Percentiles rank a stretch among this genome's conserved stretches.
phyloP scores from a whole-genome alignment of 1,140 invertebrate species.

The Lasaia peninsularis region DNA sequence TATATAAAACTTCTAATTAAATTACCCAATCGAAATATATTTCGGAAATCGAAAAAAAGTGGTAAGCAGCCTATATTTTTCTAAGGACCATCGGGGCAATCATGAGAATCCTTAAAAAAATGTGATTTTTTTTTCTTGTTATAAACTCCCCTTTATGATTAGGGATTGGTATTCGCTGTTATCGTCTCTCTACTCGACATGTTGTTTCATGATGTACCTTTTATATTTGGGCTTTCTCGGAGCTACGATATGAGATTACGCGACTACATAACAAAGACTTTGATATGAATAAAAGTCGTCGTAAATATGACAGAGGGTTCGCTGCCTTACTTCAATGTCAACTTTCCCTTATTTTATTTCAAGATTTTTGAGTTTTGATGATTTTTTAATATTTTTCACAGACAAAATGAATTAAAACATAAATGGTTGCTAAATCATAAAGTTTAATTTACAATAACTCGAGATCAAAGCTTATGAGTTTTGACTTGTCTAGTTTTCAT shows the following conservation, averaged over 20 bases:
- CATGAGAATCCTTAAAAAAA: too few relatives aligned
- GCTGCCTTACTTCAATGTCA: background rate
- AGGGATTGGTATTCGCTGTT: conserved; percentile 13
- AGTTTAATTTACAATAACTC: too few relatives aligned
- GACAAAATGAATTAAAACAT: too few relatives aligned
- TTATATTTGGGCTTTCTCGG: conserved; percentile 2
- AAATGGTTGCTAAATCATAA: too few relatives aligned
- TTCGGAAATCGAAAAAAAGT: too few relatives aligned
- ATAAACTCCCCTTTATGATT: conserved; percentile 3
- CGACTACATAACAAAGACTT: background rate
- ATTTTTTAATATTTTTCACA: background rate
- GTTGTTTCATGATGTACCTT: conserved; percentile 2
- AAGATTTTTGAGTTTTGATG: background rate
- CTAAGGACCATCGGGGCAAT: too few relatives aligned
- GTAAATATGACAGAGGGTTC: background rate
- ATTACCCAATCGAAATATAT: too few relatives aligned
- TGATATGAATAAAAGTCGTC: conserved; percentile 9
- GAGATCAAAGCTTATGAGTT: too few relatives aligned
- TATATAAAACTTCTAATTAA: too few relatives aligned
- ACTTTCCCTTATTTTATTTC: background rate
- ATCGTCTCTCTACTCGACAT: conserved; percentile 17
- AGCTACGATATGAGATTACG: conserved; percentile 2
- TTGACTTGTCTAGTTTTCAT: too few relatives aligned
- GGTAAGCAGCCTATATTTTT: too few relatives aligned
- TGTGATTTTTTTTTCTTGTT: background rate